phyloP scores from a whole-genome alignment of 2,113 vertebrate genomes.

The Taxidea taxus region DNA sequence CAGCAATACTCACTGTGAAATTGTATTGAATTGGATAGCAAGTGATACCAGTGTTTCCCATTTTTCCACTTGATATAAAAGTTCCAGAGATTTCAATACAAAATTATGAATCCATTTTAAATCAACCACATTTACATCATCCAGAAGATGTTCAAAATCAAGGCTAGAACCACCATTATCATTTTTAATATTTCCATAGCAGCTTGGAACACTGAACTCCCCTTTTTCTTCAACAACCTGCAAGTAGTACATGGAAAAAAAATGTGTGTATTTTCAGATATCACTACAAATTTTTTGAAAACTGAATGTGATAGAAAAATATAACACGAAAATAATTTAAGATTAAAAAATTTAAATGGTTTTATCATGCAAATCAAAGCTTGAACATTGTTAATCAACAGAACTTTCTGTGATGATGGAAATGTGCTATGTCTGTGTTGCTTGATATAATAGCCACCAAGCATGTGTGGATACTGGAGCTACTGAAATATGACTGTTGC shows the following conservation, averaged over 20 bases:
- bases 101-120: constrained; percentile 88
- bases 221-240: constrained; percentile 80
- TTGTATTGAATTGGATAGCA: constrained; percentile 89
- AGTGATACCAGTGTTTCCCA: constrained; percentile 93
- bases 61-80: constrained; percentile 87
- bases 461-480: background rate
- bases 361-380: background rate
- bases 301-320: background rate
- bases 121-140: constrained; percentile 88
- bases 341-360: background rate
- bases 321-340: background rate
- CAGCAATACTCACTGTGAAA: constrained; percentile 86
- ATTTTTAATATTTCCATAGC: constrained; percentile 85
- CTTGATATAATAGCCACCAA: background rate
- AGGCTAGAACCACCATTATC: constrained; percentile 88
- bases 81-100: constrained; percentile 89
- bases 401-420: background rate
- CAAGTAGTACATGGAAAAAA: constrained; percentile 14
- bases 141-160: constrained; percentile 85
- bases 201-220: constrained; percentile 84
- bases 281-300: background rate
- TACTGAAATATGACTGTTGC: background rate
- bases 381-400: background rate
- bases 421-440: background rate
- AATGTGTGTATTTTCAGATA: background rate